phyloP scores from a whole-genome alignment of 2,797 vertebrate genomes.

The Neosilurus mollespiculum region DNA sequence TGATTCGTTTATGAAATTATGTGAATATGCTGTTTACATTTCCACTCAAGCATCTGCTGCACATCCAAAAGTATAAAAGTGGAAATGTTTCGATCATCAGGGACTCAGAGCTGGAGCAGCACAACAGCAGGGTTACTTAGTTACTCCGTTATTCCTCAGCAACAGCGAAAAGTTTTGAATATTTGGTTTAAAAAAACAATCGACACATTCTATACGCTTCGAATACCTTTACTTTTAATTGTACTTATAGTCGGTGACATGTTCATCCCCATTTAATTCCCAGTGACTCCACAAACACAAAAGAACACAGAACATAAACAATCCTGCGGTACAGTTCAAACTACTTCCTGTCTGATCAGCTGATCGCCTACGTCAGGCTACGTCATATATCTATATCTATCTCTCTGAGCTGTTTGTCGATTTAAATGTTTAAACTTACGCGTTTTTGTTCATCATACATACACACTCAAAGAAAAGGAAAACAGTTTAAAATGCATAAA shows the following conservation, averaged over 20 bases:
- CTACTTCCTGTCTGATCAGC: conserved; percentile 21
- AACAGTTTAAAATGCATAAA: no score
- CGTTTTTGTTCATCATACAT: no score
- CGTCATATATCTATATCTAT: neutral
- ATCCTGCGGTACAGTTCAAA: neutral
- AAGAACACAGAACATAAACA: neutral
- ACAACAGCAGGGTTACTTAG: neutral
- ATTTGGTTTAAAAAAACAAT: neutral
- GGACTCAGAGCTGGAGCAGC: conserved; percentile 41
- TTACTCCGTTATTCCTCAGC: neutral
- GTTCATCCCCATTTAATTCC: neutral
- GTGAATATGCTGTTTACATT: conserved; percentile 62
- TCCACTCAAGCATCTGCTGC: conserved; percentile 52
- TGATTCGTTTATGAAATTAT: neutral
- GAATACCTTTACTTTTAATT: neutral
- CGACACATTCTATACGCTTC: neutral
- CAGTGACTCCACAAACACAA: neutral
- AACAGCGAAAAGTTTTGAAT: no score
- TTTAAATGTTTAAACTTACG: no score
- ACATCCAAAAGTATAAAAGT: conserved; percentile 71
- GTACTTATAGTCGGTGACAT: neutral
- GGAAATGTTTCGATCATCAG: conserved; percentile 70
- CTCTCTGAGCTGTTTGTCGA: neutral
- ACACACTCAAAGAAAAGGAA: no score
- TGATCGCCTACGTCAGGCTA: neutral